Base-by-base conservation (phyloP, 2,888 invertebrate genomes). In the Harpalus rubripes region DNA sequence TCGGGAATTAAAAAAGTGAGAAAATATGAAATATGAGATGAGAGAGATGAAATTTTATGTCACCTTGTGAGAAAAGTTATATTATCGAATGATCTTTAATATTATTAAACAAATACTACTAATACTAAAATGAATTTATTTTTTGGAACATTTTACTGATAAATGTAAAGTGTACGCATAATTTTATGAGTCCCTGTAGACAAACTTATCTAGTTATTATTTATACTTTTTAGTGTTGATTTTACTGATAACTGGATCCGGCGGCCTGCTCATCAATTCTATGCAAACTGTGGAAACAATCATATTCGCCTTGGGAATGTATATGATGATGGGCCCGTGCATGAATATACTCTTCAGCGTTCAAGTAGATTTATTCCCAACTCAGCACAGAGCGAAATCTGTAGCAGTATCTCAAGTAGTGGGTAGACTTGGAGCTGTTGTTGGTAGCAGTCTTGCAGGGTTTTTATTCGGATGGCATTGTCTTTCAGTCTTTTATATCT, bases 361-460 rank as follows among this genome's bases (percentile, higher is more conserved):
- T 44, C 89, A 90, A 12, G 90, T 91, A 4, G 91, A 91, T 86
- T 87, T 91, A 68, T 91, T 90, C 86, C 91, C 91, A 1, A 91
- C 91, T 7, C 89, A 90, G 86, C 89, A 88, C 79, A 90, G 93
- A 87, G 93, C 91, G 15, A 93, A 92, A 92, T 92, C 92, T 16
- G 88, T 93, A 58, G 92, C 92, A 44, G 91, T 93, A 84, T 92
- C 92, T 0, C 88, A 93, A 6, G 92, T 92, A 92, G 91, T 92
- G 88, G 93, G 93, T n/a, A 90, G 93, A 85, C 87, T 91, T 85
- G 93, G 93, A 0, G 92, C 92, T 65, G 91, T 92, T 82, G 89
- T 91, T 22, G 93, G 93, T 1, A 91, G 92, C 2, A 92, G 92
- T 87, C 86, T 92, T 18, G 88, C 91, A 8, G 93, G 92, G 8